phyloP scores from a whole-genome alignment of 2,888 invertebrate genomes.

The Unio delphinus region DNA sequence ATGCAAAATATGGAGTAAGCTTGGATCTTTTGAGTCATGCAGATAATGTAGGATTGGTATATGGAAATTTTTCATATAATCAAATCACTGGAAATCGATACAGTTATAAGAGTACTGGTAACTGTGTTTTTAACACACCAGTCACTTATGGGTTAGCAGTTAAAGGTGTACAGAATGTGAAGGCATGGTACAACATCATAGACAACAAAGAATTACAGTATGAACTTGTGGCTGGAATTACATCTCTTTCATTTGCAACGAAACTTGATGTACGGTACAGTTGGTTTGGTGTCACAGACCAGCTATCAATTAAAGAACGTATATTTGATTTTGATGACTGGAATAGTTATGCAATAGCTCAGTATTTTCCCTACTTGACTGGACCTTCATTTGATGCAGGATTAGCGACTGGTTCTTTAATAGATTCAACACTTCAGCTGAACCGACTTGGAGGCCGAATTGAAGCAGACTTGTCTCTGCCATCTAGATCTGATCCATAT shows the following conservation, averaged over 20 bases:
- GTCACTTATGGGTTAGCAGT: constrained; percentile 86
- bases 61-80: constrained; percentile 75
- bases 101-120: constrained; percentile 22
- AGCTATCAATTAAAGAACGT: constrained; percentile 82
- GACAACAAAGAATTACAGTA: constrained; percentile 79
- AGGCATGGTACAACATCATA: constrained; percentile 90
- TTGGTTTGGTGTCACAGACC: constrained; percentile 93
- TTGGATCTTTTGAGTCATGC: constrained; percentile 93
- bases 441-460: constrained; percentile 73
- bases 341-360: constrained; percentile 96
- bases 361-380: constrained; percentile 89
- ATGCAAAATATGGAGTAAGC: constrained; percentile 87
- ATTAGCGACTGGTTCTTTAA: constrained; percentile 45
- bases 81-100: constrained; percentile 51
- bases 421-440: constrained; percentile 49
- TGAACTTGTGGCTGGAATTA: constrained; percentile 88
- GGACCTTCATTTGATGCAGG: constrained; percentile 70
- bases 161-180: constrained; percentile 94
- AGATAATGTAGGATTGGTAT: constrained; percentile 82
- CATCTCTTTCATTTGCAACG: constrained; percentile 89
- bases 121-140: constrained; percentile 51
- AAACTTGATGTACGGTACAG: constrained; percentile 91
- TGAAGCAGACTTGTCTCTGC: constrained; percentile 74
- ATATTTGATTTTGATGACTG: constrained; percentile 99
- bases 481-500: constrained; percentile 53